Conservation (phyloP, 2,113 vertebrate genomes). For the Gorsachius goisagi region DNA sequence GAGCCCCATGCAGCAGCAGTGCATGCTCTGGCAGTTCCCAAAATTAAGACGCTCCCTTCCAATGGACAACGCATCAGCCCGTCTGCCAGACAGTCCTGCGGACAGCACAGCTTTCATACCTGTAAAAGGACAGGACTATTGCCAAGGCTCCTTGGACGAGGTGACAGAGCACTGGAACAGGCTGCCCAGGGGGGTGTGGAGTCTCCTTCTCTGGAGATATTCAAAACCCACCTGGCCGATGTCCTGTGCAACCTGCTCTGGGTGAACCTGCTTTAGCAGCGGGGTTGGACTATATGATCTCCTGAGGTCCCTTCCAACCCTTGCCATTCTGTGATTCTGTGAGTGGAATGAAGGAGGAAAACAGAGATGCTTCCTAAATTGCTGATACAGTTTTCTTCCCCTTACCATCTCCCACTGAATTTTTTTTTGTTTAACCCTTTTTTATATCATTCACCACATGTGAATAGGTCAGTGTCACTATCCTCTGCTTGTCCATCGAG, state of each 20-base stretch:
- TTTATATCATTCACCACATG: not conserved
- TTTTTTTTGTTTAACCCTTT: not conserved
- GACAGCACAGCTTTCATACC: not conserved
- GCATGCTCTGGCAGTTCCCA: rapidly evolving
- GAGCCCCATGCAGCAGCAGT: not conserved
- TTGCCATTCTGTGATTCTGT: too few relatives aligned
- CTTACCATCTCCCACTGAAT: not conserved
- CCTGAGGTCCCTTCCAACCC: too few relatives aligned
- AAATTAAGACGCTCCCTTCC: not conserved
- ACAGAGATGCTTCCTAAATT: not conserved
- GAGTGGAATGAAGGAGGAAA: not conserved
- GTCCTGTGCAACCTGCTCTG: too few relatives aligned
- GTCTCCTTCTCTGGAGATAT: too few relatives aligned
- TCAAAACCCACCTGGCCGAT: too few relatives aligned
- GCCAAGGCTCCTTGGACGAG: not conserved
- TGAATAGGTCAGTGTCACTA: not conserved
- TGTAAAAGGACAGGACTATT: not conserved
- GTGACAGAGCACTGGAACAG: too few relatives aligned
- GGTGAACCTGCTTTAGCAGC: too few relatives aligned
- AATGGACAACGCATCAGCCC: not conserved
- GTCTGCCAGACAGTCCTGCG: not conserved
- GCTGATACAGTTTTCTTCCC: not conserved
- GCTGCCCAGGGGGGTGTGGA: too few relatives aligned
- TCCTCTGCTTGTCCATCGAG: not conserved
- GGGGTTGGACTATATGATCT: too few relatives aligned